Evolutionary conservation across 2,113 vertebrate species (phyloP), one percentile per base, ranked within the genome.

Genomic region (Balaeniceps rex): DNA sequence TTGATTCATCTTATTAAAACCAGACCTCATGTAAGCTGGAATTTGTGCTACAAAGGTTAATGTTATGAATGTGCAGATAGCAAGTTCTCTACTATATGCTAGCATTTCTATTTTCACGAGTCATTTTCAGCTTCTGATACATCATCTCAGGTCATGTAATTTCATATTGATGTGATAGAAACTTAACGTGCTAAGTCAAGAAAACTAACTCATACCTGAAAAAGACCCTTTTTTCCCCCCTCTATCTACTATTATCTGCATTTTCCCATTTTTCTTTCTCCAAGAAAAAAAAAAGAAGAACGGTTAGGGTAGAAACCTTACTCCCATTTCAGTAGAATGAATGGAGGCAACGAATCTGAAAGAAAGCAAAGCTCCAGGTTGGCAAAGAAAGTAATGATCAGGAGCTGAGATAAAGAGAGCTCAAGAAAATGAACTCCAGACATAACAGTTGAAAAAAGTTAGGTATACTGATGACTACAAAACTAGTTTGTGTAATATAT

Each of bases 1-100:
- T 94, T 98, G 97, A 97, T 98, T 97, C 95, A 81, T 78, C 83
- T 98, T 97, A 98, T 97, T 98, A 97, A 95, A 98, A 98, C 82
- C 97, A 98, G 97, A 97, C 86, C 74, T 92, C 54, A 36, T 52
- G 36, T 89, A 96, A 95, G 89, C 69, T 66, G 76, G 94, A 92
- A 92, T 70, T 84, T 82, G 75, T 91, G 94, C 87, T 91, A 42
- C 86, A 97, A 97, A 93, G 83, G 90, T 98, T 98, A 96, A 91
- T 54, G 81, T 58, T 95, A 82, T 91, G 97, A 97, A 97, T 79
- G 92, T 76, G 74, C 61, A 97, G 97, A 97, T 97, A 96, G 96
- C 77, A 85, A 88, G 68, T 92, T 97, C 88, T 76, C 81, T 75
- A 61, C 65, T 90, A 29, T 68, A 79, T 49, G 33, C 60, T 81